Conservation (phyloP, 1,140 invertebrate species). For the Calliopsis andreniformis region DNA sequence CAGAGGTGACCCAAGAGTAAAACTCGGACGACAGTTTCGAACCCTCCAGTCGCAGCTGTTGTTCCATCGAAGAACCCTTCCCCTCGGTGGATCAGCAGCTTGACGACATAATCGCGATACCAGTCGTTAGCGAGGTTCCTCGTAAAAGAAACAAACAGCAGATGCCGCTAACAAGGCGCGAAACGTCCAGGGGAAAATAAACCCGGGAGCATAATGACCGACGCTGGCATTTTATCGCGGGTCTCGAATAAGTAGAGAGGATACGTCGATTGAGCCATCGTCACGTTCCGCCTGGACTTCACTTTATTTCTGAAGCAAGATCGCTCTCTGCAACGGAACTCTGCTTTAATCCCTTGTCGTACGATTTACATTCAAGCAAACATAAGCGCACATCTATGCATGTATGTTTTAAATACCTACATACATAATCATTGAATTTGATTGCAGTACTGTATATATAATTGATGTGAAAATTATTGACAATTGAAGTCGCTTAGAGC, state of each 20-base stretch:
- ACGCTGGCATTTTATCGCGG: background rate
- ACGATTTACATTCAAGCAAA: too few relatives aligned
- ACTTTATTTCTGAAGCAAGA: slow-evolving; percentile 3
- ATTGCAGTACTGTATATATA: too few relatives aligned
- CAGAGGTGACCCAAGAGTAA: background rate
- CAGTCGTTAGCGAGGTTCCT: slow-evolving; percentile 4
- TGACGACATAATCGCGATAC: slow-evolving; percentile 12
- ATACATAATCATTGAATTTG: too few relatives aligned
- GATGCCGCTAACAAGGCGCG: slow-evolving; percentile 32
- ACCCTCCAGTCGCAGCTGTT: background rate
- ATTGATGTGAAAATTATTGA: too few relatives aligned
- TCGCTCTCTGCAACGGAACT: too few relatives aligned
- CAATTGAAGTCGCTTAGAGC: too few relatives aligned
- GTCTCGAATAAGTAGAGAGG: background rate
- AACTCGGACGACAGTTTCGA: background rate
- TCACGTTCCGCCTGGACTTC: background rate
- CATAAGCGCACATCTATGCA: too few relatives aligned
- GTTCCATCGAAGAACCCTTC: background rate
- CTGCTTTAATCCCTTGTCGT: too few relatives aligned
- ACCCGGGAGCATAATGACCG: background rate
- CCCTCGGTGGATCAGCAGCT: background rate
- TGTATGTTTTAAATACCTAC: too few relatives aligned
- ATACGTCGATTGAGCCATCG: background rate
- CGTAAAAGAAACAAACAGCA: slow-evolving; percentile 42
- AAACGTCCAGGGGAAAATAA: background rate